Evolutionary conservation across 2,888 invertebrate species (phyloP), one percentile per base, ranked within the genome.

Genomic region (Spodoptera picta): DNA sequence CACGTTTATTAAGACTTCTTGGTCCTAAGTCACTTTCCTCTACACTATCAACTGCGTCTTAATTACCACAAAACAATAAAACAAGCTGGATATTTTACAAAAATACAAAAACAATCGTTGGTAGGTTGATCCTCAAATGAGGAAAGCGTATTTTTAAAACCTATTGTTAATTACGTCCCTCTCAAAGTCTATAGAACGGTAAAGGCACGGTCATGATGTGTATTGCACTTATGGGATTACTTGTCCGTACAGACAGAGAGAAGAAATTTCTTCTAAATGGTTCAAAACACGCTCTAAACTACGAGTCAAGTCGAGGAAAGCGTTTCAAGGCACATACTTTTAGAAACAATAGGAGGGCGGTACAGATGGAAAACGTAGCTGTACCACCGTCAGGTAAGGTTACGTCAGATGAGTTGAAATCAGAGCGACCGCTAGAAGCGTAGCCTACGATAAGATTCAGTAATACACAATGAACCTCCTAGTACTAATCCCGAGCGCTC

Each of bases 191-290:
- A 92, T 93, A 93, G 92, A 93, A 93, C 91, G 91, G 94, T 93
- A 91, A 94, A 94, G 94, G 94, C 94, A 94, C 94, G 94, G 93
- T 94, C 86, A 92, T 94, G 94, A 94, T 94, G 94, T 93, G 93
- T 93, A 92, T 92, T 93, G 94, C 94, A 92, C 93, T 93, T 92
- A 92, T 87, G 90, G 92, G 90, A 90, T 87, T 90, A 91, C 86
- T 87, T 89, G 90, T 92, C 90, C 90, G 87, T 87, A 92, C 89
- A 90, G 90, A 92, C 91, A 91, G 89, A 90, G 91, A 92, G 91
- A 91, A 90, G 91, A 92, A 90, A 90, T 90, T 88, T 90, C 87
- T 89, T 88, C 92, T 92, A 92, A 93, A 93, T 90, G 92, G 91
- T 89, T 92, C 92, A 92, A 94, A 93, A 93, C 88, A 92, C 90